Evolutionary conservation across 2,113 vertebrate species (phyloP).

Genomic region (Nematolebias whitei): DNA sequence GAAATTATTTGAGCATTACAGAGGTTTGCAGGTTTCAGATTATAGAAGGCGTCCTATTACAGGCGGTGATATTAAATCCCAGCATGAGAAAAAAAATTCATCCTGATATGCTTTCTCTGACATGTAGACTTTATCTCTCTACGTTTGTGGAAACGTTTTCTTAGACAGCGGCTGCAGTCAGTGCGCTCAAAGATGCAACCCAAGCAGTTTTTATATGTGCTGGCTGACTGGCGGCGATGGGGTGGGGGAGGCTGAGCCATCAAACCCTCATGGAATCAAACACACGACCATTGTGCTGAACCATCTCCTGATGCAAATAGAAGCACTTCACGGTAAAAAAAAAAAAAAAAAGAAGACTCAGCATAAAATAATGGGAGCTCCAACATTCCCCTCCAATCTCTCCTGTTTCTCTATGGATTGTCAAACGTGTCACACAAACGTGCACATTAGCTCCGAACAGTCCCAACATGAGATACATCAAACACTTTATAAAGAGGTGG

Average conservation of each 20-base stretch:
- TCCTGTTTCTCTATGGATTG: background rate
- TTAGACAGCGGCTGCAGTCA: slow-evolving; percentile 29
- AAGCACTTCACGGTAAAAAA: background rate
- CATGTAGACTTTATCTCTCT: slow-evolving; percentile 24
- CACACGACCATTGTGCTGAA: slow-evolving; percentile 15
- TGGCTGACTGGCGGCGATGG: slow-evolving; percentile 10
- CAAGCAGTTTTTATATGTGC: slow-evolving; percentile 25
- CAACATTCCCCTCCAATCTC: slow-evolving; percentile 9
- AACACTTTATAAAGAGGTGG: slow-evolving; percentile 11
- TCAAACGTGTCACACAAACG: background rate
- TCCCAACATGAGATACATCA: slow-evolving; percentile 20
- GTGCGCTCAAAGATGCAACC: slow-evolving; percentile 23
- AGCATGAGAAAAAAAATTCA: slow-evolving; percentile 14
- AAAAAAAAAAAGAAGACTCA: slow-evolving; percentile 32
- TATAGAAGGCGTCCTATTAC: slow-evolving; percentile 25
- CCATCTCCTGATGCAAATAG: slow-evolving; percentile 26
- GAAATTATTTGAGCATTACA: slow-evolving; percentile 16
- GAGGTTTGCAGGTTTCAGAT: slow-evolving; percentile 1
- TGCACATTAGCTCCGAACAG: background rate
- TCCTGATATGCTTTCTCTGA: slow-evolving; percentile 32
- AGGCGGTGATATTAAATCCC: slow-evolving; percentile 35
- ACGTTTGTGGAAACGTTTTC: slow-evolving; percentile 26
- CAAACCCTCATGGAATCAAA: slow-evolving; percentile 35
- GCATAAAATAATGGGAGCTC: slow-evolving; percentile 35
- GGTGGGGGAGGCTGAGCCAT: slow-evolving; percentile 7